Evolutionary conservation across 2,888 invertebrate species (phyloP), one percentile per base, ranked within the genome.

Genomic region (Cephus spinipes): DNA sequence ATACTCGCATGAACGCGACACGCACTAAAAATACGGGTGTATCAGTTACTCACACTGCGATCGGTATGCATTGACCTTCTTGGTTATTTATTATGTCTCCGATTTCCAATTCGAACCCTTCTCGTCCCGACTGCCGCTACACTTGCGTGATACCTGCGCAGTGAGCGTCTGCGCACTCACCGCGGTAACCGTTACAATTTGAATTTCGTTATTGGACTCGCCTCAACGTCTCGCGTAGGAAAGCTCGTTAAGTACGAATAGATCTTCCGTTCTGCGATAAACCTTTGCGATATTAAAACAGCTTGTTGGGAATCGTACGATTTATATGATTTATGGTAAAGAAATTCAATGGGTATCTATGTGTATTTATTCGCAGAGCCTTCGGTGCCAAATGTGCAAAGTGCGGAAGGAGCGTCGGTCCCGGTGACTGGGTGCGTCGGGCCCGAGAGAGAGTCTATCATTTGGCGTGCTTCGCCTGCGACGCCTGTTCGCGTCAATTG

Each of bases 381-480:
- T 98, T 97, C 92, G 97, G 97, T 81, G 96, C 97, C 79, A 98
- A 98, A 92, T 99, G 98, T 92, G 96, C 97, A 75, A 98, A 98
- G 92, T 99, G 98, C 92, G 95, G 96, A 87, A 95, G 98, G 78
- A 95, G 96, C 84, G 98, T 99, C 89, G 96, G 97, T 73, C 95
- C 98, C 68, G 96, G 97, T 76, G 98, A 99, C 93, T 99, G 98
- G 98, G 98, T 99, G 88, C 94, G 99, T 80, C 95, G 97, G 90
- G 99, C 99, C 40, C 94, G 97, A 77, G 96, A 97, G 88, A 96
- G 96, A 92, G 97, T 98, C 71, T 99, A 98, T 93, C 99, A 99
- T 93, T 93, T 99, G 91, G 98, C 98, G 76, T 99, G 99, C 93
- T 99, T 99, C 92, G 98, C 98, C 68, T 99, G 99, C 92, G 98